Conservation (phyloP, 64 coral and sea anemone genomes). For the Stichodactyla mertensii region DNA sequence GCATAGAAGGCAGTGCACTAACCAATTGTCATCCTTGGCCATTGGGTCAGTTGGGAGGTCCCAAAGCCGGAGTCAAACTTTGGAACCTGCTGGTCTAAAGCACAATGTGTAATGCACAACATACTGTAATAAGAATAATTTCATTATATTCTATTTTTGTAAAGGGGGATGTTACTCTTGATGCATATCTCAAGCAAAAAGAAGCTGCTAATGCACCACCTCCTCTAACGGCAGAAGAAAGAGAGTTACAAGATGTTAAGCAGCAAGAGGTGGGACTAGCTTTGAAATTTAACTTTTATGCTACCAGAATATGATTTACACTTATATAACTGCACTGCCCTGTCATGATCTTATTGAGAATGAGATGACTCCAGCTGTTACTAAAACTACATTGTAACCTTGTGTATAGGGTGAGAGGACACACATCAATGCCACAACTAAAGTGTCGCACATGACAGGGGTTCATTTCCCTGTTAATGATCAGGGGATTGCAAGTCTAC, state of each 20-base stretch:
- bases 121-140: neutral
- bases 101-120: neutral
- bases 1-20: too few relatives aligned
- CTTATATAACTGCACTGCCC: neutral
- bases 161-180: constrained; percentile 65
- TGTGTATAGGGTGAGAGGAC: constrained; percentile 39
- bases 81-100: neutral
- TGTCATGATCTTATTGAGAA: too few relatives aligned
- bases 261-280: constrained; percentile 62
- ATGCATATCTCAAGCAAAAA: constrained; percentile 72
- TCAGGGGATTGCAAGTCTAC: constrained; percentile 58
- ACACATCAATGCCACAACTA: constrained; percentile 72
- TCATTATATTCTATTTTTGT: neutral
- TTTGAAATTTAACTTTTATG: too few relatives aligned
- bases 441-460: constrained; percentile 85
- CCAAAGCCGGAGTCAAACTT: too few relatives aligned
- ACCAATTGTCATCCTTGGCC: too few relatives aligned
- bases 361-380: neutral
- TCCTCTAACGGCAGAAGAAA: constrained; percentile 80
- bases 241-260: constrained; percentile 79
- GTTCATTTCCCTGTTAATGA: constrained; percentile 82
- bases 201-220: constrained; percentile 68
- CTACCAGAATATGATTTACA: too few relatives aligned
- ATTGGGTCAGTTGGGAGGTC: too few relatives aligned
- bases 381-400: neutral